A percentile compares a stretch with the other conserved stretches of the same genome.
Evolutionary conservation across 2,797 vertebrate genomes (phyloP).

Genomic region (Dromococcyx pavoninus): DNA sequence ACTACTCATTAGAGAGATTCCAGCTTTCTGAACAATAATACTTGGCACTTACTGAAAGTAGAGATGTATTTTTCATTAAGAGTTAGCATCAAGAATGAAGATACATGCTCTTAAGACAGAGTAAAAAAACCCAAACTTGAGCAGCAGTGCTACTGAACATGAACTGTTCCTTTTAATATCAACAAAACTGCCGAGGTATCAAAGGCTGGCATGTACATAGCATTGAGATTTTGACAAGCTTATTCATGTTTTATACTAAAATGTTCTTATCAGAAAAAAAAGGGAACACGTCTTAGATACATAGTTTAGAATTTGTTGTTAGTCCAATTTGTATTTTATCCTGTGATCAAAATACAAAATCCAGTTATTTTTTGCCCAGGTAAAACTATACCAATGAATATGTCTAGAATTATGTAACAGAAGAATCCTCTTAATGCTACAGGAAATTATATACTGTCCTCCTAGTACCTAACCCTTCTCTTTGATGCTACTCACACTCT

Average conservation of each 20-base stretch:
- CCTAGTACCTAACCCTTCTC: background rate
- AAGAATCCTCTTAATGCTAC: background rate
- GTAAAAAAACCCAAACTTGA: background rate
- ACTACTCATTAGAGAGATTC: background rate
- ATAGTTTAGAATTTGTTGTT: background rate
- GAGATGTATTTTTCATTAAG: background rate
- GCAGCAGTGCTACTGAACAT: background rate
- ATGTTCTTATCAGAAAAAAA: background rate
- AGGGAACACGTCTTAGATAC: background rate
- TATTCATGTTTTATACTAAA: background rate
- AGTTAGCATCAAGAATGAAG: background rate
- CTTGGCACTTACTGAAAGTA: background rate
- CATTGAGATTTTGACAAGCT: background rate
- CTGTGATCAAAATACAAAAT: background rate
- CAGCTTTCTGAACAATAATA: background rate
- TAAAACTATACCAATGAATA: background rate
- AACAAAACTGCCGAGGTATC: background rate
- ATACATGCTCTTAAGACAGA: background rate
- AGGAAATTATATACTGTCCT: background rate
- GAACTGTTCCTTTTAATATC: background rate
- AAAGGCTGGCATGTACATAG: background rate
- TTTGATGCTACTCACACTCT: background rate
- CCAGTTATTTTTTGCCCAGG: background rate
- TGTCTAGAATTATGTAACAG: background rate
- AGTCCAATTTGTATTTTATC: background rate